Conservation (phyloP, 2,888 invertebrate genomes). For the Rhorus exstirpatorius region DNA sequence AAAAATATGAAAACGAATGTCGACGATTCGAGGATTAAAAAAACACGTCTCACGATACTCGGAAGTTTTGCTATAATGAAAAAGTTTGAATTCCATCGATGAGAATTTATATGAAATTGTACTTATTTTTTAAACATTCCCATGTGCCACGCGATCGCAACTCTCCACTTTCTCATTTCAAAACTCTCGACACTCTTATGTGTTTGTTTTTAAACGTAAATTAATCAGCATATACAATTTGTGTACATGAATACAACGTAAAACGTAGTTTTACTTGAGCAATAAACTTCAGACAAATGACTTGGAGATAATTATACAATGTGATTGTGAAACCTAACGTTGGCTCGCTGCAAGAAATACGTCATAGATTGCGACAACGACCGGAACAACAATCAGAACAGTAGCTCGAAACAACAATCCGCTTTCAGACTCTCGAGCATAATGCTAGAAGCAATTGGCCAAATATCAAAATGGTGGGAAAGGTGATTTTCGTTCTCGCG, state of each 20-base stretch:
- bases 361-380: slow-evolving; percentile 73
- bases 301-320: neutral
- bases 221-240: neutral
- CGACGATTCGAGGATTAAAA: too few species aligned
- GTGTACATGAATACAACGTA: neutral
- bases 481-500: slow-evolving; percentile 23
- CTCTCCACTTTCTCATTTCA: too few species aligned
- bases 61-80: too few species aligned
- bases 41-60: too few species aligned
- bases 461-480: slow-evolving; percentile 19
- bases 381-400: slow-evolving; percentile 68
- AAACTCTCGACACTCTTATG: neutral
- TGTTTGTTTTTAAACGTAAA: neutral
- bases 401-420: slow-evolving; percentile 28
- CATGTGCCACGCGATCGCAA: too few species aligned
- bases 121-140: too few species aligned
- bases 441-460: slow-evolving; percentile 43
- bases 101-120: too few species aligned
- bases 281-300: neutral
- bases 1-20: too few species aligned
- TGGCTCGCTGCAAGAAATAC: slow-evolving; percentile 66
- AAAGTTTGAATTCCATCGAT: too few species aligned
- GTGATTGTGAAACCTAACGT: neutral
- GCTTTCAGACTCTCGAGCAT: slow-evolving; percentile 37
- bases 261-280: neutral